A percentile compares a stretch with the other conserved stretches of the same genome.
Conservation (phyloP, 2,888 invertebrate species). For the Apoderus coryli region DNA sequence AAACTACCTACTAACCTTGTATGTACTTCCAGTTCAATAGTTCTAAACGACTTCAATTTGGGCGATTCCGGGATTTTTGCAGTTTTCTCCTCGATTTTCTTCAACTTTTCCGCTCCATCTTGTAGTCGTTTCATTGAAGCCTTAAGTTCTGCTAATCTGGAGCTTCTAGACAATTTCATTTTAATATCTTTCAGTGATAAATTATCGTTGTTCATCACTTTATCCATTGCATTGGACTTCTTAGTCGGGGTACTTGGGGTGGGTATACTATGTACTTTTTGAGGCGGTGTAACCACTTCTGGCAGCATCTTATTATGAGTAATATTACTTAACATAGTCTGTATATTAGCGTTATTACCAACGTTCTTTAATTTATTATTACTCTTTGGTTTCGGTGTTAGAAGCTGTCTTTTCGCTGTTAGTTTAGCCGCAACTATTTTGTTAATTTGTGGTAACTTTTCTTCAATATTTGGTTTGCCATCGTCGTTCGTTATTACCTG, state of each 20-base stretch:
- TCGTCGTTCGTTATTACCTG: constrained; percentile 7
- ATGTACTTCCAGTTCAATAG: constrained; percentile 62
- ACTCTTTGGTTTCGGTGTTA: constrained; percentile 7
- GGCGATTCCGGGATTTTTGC: constrained; percentile 31
- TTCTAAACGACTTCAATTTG: constrained; percentile 52
- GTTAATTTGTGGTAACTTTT: constrained; percentile 18
- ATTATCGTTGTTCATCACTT: constrained; percentile 40
- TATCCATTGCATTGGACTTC: constrained; percentile 29
- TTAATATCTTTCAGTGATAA: constrained; percentile 55
- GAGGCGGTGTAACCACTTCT: constrained; percentile 1
- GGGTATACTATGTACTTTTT: background rate
- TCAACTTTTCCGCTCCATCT: constrained; percentile 46
- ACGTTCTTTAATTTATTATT: constrained; percentile 16
- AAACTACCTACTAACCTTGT: constrained; percentile 53
- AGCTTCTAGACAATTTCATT: constrained; percentile 49
- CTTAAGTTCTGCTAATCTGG: constrained; percentile 53
- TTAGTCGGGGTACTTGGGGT: constrained; percentile 18
- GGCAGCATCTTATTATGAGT: constrained; percentile 18
- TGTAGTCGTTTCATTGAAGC: constrained; percentile 52
- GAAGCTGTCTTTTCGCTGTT: constrained; percentile 10
- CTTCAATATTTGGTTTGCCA: constrained; percentile 13
- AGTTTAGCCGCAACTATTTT: constrained; percentile 16
- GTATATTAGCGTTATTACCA: constrained; percentile 23
- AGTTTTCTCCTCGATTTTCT: constrained; percentile 31
- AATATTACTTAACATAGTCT: constrained; percentile 23